Conservation (phyloP, 2,113 vertebrate species). For the Sphaerodactylus townsendi region DNA sequence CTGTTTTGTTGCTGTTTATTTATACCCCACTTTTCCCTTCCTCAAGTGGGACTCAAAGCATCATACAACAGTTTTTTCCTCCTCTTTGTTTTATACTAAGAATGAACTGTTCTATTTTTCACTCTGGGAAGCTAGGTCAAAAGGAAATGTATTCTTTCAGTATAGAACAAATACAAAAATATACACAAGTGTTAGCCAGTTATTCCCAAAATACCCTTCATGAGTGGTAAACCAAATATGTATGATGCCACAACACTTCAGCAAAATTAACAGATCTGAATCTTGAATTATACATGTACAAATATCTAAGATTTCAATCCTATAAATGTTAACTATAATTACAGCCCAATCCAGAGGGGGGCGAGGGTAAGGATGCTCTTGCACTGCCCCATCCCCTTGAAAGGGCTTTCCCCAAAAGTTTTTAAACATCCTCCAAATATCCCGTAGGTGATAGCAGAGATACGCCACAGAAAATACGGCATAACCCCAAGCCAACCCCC, state of each 20-base stretch:
- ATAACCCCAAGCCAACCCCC: no score
- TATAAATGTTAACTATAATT: background rate
- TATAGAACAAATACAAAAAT: slow-evolving; percentile 66
- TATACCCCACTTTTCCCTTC: no score
- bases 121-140: slow-evolving; percentile 57
- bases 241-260: slow-evolving; percentile 73
- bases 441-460: no score
- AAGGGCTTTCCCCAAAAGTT: no score
- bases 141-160: slow-evolving; percentile 63
- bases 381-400: no score
- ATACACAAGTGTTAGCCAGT: slow-evolving; percentile 68
- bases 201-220: slow-evolving; percentile 75
- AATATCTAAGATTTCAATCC: background rate
- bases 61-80: background rate
- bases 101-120: slow-evolving; percentile 64
- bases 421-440: no score
- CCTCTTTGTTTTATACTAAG: slow-evolving; percentile 42
- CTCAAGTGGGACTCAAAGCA: no score
- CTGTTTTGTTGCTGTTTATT: background rate
- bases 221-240: slow-evolving; percentile 66
- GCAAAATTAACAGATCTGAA: slow-evolving; percentile 71
- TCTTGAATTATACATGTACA: slow-evolving; percentile 56
- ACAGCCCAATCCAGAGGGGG: no score
- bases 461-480: no score
- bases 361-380: no score